These are phyloP conservation scores for Oenanthe melanoleuca DNA, from an alignment of 2,113 vertebrate species.

Conservation along the genomic window DNA sequence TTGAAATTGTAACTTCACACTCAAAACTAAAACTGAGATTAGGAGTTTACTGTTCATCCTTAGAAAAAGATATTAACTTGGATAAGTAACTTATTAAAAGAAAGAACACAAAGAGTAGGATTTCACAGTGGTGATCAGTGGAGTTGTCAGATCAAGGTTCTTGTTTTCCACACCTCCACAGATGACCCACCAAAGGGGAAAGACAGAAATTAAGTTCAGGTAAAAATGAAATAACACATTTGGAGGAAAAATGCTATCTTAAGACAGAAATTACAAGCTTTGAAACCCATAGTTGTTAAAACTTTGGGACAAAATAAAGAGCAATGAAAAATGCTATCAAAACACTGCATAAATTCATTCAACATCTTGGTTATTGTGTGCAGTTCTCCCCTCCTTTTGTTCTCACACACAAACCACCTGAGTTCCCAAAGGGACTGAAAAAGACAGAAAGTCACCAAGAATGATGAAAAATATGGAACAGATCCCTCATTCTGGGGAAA, in stretches of 20 bases:
- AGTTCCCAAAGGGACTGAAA: background rate
- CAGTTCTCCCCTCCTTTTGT: fast-evolving
- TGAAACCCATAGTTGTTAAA: background rate
- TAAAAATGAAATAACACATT: background rate
- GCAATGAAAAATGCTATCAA: background rate
- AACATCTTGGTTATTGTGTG: background rate
- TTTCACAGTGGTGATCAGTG: background rate
- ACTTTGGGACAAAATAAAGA: background rate
- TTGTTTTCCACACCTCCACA: background rate
- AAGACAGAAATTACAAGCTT: background rate
- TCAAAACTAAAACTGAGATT: background rate
- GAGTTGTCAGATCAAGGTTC: background rate
- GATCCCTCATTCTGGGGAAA: background rate
- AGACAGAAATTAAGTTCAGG: background rate
- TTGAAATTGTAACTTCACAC: background rate
- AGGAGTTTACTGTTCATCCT: background rate
- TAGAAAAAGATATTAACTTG: background rate
- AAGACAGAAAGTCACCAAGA: background rate
- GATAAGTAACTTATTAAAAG: background rate
- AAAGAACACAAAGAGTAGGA: background rate
- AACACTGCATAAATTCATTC: background rate
- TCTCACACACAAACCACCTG: background rate
- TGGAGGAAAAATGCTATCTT: background rate
- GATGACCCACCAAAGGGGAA: background rate
- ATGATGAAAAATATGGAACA: background rate